phyloP scores from a whole-genome alignment of 2,113 vertebrate genomes.

The Lepus timidus region DNA sequence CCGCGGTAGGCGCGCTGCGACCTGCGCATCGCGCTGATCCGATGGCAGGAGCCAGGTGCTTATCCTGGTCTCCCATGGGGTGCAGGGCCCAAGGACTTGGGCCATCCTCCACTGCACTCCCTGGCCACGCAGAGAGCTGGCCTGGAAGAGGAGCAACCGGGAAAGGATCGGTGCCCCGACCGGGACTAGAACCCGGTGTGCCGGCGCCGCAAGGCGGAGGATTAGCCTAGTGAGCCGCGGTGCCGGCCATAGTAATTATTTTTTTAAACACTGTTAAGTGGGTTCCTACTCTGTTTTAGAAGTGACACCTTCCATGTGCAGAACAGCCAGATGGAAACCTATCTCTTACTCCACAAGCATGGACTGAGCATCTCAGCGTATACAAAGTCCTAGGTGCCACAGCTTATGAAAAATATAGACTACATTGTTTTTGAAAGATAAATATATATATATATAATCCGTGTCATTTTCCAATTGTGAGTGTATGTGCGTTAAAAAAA shows the following conservation, averaged over 20 bases:
- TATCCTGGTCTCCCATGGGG: too few relatives aligned
- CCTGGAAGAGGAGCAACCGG: too few relatives aligned
- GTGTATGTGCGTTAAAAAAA: neutral
- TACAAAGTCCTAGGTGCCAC: neutral
- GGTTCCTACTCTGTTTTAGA: slow-evolving; percentile 33
- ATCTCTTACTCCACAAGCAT: neutral
- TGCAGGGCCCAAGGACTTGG: too few relatives aligned
- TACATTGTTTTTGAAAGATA: neutral
- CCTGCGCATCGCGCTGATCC: too few relatives aligned
- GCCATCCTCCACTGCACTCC: too few relatives aligned
- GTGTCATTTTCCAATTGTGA: neutral
- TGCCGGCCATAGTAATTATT: neutral
- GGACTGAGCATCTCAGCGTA: neutral
- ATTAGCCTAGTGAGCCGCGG: too few relatives aligned
- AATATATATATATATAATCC: neutral
- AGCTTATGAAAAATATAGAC: neutral
- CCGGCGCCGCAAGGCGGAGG: too few relatives aligned
- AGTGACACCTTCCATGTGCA: slow-evolving; percentile 11
- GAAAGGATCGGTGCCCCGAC: too few relatives aligned
- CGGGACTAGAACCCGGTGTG: too few relatives aligned
- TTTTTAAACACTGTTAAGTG: neutral
- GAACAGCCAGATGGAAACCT: slow-evolving; percentile 8
- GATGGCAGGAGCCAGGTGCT: too few relatives aligned
- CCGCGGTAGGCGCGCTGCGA: too few relatives aligned
- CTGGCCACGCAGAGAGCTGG: too few relatives aligned